Conservation (phyloP, 2,113 vertebrate species). For the Colistium nudipinnis region DNA sequence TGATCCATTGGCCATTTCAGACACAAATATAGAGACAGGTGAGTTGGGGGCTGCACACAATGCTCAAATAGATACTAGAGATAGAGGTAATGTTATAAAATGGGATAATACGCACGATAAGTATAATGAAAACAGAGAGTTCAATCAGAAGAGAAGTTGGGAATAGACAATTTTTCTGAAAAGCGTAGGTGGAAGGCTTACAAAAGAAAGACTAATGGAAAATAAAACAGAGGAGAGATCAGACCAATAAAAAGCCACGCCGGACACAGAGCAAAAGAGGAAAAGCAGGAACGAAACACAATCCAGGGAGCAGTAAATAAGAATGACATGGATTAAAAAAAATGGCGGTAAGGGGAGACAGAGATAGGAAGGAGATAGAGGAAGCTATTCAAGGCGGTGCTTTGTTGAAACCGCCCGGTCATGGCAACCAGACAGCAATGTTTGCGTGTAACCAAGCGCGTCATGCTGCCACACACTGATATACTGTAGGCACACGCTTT, state of each 20-base stretch:
- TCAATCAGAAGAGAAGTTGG: neutral
- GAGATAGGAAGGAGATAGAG: constrained; percentile 48
- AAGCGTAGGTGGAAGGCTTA: neutral
- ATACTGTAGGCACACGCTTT: constrained; percentile 7
- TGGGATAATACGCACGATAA: neutral
- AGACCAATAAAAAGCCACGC: no score
- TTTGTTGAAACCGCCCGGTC: constrained; percentile 34
- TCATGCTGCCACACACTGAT: constrained; percentile 35
- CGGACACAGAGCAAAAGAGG: neutral
- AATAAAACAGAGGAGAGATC: neutral
- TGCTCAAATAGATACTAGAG: neutral
- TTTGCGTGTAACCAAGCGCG: constrained; percentile 26
- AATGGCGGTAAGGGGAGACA: neutral
- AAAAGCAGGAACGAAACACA: neutral
- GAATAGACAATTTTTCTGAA: neutral
- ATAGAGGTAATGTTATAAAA: constrained; percentile 1
- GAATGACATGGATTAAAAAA: neutral
- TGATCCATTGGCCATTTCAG: constrained; percentile 8
- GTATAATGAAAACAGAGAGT: neutral
- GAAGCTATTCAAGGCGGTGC: constrained; percentile 32
- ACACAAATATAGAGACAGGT: constrained; percentile 17
- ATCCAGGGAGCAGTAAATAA: neutral
- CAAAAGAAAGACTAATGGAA: neutral
- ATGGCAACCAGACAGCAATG: constrained; percentile 53
- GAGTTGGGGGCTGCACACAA: constrained; percentile 4